These are phyloP conservation scores for Zaprionus taronus DNA, from an alignment of 1,140 invertebrate genomes.

Conservation along the genomic window DNA sequence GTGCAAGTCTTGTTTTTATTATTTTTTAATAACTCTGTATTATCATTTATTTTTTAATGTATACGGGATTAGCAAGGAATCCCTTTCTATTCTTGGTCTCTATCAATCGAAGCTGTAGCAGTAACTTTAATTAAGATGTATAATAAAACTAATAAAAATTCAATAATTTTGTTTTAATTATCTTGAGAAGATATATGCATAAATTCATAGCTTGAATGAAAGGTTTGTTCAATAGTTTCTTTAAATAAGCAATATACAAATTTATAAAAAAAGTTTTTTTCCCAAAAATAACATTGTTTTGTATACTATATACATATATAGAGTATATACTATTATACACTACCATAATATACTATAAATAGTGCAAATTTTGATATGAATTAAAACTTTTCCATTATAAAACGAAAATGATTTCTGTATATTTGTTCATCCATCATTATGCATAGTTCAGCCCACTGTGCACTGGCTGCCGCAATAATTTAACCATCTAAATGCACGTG, in stretches of 20 bases:
- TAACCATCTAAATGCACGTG: slow-evolving; percentile 73
- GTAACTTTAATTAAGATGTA: too few relatives aligned
- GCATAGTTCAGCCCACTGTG: slow-evolving; percentile 46
- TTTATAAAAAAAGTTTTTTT: neutral
- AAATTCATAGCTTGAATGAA: too few relatives aligned
- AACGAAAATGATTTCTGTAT: neutral
- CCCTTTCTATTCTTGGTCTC: too few relatives aligned
- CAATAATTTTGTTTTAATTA: too few relatives aligned
- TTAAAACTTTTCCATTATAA: neutral
- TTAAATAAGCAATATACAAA: neutral
- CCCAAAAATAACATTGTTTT: neutral
- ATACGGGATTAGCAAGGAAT: too few relatives aligned
- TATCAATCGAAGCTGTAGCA: too few relatives aligned
- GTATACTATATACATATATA: too few relatives aligned
- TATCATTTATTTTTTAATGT: too few relatives aligned
- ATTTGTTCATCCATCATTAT: neutral
- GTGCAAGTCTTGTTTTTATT: too few relatives aligned
- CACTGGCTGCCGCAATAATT: slow-evolving; percentile 64
- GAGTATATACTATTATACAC: neutral
- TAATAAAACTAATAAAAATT: too few relatives aligned
- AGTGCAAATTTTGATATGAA: neutral
- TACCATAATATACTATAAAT: neutral
- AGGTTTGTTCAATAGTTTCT: neutral
- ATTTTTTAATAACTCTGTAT: too few relatives aligned
- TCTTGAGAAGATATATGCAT: too few relatives aligned